Percentiles rank a stretch among this genome's conserved stretches.
These are phyloP conservation scores for Ceraclea dissimilis DNA, from an alignment of 2,888 invertebrate species.

Conservation along the genomic window DNA sequence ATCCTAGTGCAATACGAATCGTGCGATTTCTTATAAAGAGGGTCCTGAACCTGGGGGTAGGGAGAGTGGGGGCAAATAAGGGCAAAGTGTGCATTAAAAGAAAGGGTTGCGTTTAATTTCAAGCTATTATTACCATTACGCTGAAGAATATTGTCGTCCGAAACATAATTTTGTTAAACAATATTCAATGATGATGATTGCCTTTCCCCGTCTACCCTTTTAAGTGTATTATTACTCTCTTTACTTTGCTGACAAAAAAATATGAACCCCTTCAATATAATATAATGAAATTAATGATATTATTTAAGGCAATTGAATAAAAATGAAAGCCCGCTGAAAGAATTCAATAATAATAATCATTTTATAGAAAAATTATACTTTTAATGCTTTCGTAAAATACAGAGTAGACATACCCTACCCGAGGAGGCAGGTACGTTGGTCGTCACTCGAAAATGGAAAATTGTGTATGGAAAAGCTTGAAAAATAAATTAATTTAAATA, in stretches of 20 bases:
- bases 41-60: background rate
- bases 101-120: constrained; percentile 21
- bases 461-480: too few species aligned
- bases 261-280: background rate
- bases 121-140: constrained; percentile 15
- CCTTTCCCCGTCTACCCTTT: constrained; percentile 12
- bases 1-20: background rate
- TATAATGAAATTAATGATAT: background rate
- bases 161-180: constrained; percentile 20
- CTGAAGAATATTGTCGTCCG: constrained; percentile 15
- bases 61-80: background rate
- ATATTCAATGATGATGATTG: constrained; percentile 1
- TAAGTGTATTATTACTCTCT: background rate
- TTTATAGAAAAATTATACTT: too few species aligned
- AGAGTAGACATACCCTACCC: too few species aligned
- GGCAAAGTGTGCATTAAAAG: constrained; percentile 6
- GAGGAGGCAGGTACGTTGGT: too few species aligned
- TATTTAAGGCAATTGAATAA: constrained; percentile 3
- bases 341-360: background rate
- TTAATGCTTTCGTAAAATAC: too few species aligned
- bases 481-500: too few species aligned
- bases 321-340: background rate
- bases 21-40: background rate
- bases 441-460: too few species aligned
- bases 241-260: background rate